These are phyloP conservation scores for Paracanthobrama guichenoti DNA, from an alignment of 2,113 vertebrate genomes.

Conservation along the genomic window DNA sequence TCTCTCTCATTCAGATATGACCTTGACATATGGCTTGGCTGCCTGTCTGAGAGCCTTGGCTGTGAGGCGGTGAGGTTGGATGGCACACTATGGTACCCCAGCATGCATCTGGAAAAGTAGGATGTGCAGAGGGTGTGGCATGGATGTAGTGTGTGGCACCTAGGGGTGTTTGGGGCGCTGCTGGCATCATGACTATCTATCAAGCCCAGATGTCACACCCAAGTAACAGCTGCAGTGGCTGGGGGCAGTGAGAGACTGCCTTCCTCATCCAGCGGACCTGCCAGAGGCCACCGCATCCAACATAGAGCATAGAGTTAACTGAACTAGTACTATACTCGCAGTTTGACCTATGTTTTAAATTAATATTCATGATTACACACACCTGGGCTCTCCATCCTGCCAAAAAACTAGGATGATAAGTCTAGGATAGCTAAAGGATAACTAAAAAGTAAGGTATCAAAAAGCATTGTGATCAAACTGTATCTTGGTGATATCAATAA, in stretches of 20 bases:
- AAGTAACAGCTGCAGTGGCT: constrained; percentile 70
- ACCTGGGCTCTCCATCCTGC: constrained; percentile 39
- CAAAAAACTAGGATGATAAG: no score
- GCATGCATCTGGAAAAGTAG: constrained; percentile 68
- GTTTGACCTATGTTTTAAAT: constrained; percentile 22
- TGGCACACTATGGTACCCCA: constrained; percentile 62
- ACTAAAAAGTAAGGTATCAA: no score
- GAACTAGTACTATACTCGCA: constrained; percentile 8
- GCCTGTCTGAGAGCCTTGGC: constrained; percentile 57
- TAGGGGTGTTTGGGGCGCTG: constrained; percentile 56
- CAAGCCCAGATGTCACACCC: constrained; percentile 60
- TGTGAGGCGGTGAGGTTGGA: constrained; percentile 62
- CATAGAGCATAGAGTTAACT: constrained; percentile 23
- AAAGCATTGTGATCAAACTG: background rate
- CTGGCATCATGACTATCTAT: constrained; percentile 55
- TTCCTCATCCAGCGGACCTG: constrained; percentile 54
- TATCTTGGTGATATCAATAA: background rate
- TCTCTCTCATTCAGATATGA: constrained; percentile 47
- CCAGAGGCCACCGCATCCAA: constrained; percentile 47
- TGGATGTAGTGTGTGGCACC: constrained; percentile 47
- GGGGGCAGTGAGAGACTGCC: constrained; percentile 50
- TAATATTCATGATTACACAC: constrained; percentile 29
- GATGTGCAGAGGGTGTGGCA: constrained; percentile 49
- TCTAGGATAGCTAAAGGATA: no score
- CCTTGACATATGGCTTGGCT: constrained; percentile 61